Percentiles rank a stretch among this genome's conserved stretches.
These are phyloP conservation scores for Brachionus rotundiformis DNA, from an alignment of 1,140 invertebrate genomes.

Conservation along the genomic window DNA sequence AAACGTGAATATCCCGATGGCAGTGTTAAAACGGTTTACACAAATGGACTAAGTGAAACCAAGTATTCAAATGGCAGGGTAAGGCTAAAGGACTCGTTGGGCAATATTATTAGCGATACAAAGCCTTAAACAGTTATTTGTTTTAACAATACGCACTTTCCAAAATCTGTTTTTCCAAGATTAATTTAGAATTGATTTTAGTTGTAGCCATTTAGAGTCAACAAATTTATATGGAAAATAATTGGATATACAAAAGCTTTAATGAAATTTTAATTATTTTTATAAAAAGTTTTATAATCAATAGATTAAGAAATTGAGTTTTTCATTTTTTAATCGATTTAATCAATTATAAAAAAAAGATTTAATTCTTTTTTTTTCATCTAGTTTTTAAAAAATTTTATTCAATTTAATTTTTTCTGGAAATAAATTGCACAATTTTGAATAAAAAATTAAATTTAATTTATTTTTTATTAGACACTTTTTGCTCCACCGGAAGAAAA, in stretches of 20 bases:
- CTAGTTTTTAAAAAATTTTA: not conserved
- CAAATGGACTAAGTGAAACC: slow-evolving; percentile 83
- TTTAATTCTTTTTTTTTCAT: not conserved
- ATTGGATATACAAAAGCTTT: not conserved
- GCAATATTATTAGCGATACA: slow-evolving; percentile 69
- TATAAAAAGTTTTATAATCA: not conserved
- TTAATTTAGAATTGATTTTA: not conserved
- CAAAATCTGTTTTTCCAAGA: not conserved
- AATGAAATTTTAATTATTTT: not conserved
- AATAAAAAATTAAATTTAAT: not conserved
- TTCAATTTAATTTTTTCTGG: not conserved
- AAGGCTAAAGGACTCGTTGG: slow-evolving; percentile 80
- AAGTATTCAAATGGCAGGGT: slow-evolving; percentile 82
- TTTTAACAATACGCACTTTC: not conserved
- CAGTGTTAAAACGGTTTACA: slow-evolving; percentile 82
- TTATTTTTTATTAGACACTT: not conserved
- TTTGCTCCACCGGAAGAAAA: no score
- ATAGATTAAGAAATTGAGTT: not conserved
- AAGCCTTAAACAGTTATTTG: slow-evolving; percentile 41
- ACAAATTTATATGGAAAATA: not conserved
- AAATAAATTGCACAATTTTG: slow-evolving; percentile 5
- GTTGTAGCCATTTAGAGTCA: slow-evolving; percentile 17
- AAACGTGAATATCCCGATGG: slow-evolving; percentile 87
- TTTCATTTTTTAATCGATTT: not conserved
- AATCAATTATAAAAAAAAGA: not conserved